Evolutionary conservation across 2,797 vertebrate genomes (phyloP).

Genomic region (Rhynchotus rufescens): DNA sequence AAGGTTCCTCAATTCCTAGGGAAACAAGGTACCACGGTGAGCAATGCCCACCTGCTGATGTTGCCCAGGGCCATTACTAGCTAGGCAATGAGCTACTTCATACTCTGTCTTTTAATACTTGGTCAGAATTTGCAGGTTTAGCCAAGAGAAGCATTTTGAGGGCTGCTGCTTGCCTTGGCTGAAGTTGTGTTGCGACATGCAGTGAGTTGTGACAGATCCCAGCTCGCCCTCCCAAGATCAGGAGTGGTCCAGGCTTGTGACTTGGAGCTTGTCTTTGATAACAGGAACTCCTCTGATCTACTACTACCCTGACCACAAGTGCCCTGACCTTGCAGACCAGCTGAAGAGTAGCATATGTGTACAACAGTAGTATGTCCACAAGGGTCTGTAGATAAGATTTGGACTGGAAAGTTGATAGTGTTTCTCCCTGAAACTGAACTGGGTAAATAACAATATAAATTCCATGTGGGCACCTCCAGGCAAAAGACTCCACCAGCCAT

Average conservation of each 20-base stretch:
- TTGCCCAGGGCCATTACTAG: background rate
- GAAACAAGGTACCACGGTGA: background rate
- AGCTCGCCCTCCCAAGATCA: background rate
- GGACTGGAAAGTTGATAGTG: background rate
- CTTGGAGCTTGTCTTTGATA: background rate
- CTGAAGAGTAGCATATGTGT: rapidly evolving
- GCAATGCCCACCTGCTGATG: rapidly evolving
- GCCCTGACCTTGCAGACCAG: background rate
- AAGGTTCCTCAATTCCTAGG: background rate
- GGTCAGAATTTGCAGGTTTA: background rate
- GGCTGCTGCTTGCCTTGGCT: background rate
- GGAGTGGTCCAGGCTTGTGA: background rate
- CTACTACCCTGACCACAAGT: rapidly evolving
- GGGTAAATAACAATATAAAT: background rate
- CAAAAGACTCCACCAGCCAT: background rate
- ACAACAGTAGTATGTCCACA: rapidly evolving
- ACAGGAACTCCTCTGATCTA: background rate
- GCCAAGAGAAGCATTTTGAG: background rate
- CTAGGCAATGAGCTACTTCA: background rate
- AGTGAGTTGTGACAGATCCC: background rate
- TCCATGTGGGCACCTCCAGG: rapidly evolving
- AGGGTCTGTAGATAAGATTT: background rate
- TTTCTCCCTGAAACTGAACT: background rate
- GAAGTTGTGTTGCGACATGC: background rate
- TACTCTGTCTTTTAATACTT: background rate